These are phyloP conservation scores for Marisa cornuarietis DNA, from an alignment of 1,140 invertebrate species.

Conservation along the genomic window DNA sequence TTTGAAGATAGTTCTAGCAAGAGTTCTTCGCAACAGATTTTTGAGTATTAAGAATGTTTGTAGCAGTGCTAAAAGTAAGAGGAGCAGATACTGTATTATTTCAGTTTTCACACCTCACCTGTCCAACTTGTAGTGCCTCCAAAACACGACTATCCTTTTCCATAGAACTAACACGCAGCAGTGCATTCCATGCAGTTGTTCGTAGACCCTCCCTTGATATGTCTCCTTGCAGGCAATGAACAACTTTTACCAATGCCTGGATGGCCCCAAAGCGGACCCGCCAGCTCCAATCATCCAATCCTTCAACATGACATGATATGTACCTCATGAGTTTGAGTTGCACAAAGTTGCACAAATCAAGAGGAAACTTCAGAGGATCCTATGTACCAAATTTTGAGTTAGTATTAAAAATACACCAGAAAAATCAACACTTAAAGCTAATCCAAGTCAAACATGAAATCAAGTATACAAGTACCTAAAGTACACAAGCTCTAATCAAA, in stretches of 20 bases:
- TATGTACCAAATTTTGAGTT: too few relatives aligned
- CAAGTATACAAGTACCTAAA: too few relatives aligned
- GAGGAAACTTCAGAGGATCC: neutral
- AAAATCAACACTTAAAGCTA: too few relatives aligned
- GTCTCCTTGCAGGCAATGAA: slow-evolving; percentile 48
- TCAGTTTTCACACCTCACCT: slow-evolving; percentile 41
- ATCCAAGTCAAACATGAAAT: too few relatives aligned
- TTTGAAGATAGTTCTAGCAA: too few relatives aligned
- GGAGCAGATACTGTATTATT: neutral
- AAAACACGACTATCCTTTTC: slow-evolving; percentile 63
- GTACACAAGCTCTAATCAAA: too few relatives aligned
- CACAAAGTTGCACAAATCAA: neutral
- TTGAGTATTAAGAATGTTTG: too few relatives aligned
- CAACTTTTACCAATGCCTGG: slow-evolving; percentile 62
- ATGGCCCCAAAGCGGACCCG: slow-evolving; percentile 62
- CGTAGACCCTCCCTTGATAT: slow-evolving; percentile 55
- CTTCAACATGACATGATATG: slow-evolving; percentile 24
- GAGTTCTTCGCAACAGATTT: too few relatives aligned
- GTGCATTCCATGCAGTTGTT: slow-evolving; percentile 57
- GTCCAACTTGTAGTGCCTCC: slow-evolving; percentile 64
- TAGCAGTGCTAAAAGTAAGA: too few relatives aligned
- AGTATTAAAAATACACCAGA: too few relatives aligned
- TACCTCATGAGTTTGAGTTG: neutral
- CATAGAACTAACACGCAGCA: slow-evolving; percentile 53
- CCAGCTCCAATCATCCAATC: slow-evolving; percentile 64